These are phyloP conservation scores for Passer montanus DNA, from an alignment of 2,113 vertebrate species.

Conservation along the genomic window DNA sequence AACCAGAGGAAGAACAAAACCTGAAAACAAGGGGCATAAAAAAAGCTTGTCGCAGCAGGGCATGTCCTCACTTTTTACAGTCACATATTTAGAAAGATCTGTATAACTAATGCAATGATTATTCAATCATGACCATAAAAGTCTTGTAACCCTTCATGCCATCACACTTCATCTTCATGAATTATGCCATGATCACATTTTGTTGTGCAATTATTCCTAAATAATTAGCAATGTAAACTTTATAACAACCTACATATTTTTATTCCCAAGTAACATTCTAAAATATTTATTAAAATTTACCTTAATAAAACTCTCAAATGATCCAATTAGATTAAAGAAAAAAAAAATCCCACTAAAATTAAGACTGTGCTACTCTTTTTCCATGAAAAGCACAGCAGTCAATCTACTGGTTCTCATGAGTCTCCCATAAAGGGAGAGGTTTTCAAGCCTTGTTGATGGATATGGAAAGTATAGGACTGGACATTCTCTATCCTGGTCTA, in stretches of 20 bases:
- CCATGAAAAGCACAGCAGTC: not conserved
- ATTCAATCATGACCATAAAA: not conserved
- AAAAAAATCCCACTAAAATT: not conserved
- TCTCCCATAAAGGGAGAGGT: not conserved
- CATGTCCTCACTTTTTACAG: constrained; percentile 35
- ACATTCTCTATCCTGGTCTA: not conserved
- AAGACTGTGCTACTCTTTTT: not conserved
- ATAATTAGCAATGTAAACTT: not conserved
- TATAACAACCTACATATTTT: not conserved
- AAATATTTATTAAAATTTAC: not conserved
- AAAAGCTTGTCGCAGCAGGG: not conserved
- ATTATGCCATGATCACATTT: not conserved
- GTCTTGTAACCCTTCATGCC: not conserved
- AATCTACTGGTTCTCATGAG: not conserved
- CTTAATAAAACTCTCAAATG: not conserved
- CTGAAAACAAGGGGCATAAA: constrained; percentile 36
- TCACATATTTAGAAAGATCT: not conserved
- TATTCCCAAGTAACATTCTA: not conserved
- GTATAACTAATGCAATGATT: not conserved
- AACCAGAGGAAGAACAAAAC: not conserved
- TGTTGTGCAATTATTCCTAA: not conserved
- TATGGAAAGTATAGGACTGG: not conserved
- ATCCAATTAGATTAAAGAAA: not conserved
- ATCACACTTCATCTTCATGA: not conserved
- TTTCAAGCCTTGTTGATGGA: not conserved